These are phyloP conservation scores for Tragelaphus imberbis DNA, from an alignment of 2,113 vertebrate genomes.

Conservation along the genomic window DNA sequence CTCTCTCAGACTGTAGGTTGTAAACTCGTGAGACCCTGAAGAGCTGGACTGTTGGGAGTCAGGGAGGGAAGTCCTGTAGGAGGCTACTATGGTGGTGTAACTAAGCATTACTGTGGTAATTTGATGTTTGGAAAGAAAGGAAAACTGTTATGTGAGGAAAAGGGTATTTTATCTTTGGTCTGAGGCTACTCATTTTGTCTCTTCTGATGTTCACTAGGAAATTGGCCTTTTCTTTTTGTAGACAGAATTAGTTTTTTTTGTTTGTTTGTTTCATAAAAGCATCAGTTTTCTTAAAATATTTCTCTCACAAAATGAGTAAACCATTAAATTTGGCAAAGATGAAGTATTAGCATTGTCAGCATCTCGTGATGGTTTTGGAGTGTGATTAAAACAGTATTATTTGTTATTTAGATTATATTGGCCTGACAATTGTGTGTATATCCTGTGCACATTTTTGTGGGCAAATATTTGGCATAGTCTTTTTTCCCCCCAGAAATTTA, in stretches of 20 bases:
- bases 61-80: neutral
- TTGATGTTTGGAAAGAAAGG: slow-evolving; percentile 19
- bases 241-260: slow-evolving; percentile 23
- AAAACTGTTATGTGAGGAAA: slow-evolving; percentile 21
- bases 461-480: neutral
- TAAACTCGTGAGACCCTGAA: neutral
- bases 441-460: neutral
- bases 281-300: neutral
- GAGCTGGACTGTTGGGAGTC: neutral
- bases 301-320: neutral
- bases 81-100: neutral
- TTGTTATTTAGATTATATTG: neutral
- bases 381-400: slow-evolving; percentile 2
- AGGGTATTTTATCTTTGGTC: slow-evolving; percentile 27
- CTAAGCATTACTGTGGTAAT: neutral
- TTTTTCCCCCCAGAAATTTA: neutral
- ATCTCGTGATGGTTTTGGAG: neutral
- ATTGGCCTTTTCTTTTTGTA: neutral
- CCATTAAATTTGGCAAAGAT: neutral
- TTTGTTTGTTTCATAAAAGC: neutral
- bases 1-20: neutral
- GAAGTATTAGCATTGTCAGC: neutral
- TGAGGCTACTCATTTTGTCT: neutral
- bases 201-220: neutral
- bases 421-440: neutral